A percentile compares a stretch with the other conserved stretches of the same genome.
phyloP scores from a whole-genome alignment of 2,797 vertebrate genomes.

The Diplodus puntazzo region DNA sequence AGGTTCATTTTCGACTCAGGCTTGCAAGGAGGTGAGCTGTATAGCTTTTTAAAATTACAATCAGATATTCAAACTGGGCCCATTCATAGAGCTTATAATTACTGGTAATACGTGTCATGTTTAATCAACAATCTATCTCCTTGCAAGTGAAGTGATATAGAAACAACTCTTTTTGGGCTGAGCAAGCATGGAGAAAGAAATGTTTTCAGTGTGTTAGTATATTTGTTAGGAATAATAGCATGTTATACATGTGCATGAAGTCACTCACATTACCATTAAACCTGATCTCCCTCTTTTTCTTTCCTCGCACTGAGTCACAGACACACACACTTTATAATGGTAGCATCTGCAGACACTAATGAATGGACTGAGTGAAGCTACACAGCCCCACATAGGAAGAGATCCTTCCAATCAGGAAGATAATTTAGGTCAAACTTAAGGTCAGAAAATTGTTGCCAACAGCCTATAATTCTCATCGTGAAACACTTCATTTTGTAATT shows the following conservation, averaged over 20 bases:
- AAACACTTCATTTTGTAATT: conserved; percentile 1
- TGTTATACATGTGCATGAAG: background rate
- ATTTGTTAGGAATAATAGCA: background rate
- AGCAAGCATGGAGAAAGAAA: no score
- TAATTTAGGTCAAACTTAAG: conserved; percentile 19
- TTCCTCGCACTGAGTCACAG: background rate
- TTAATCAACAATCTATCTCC: background rate
- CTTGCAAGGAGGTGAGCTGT: background rate
- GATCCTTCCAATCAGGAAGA: conserved; percentile 1
- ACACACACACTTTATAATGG: conserved; percentile 15
- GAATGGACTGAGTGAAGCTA: conserved; percentile 22
- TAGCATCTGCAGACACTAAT: conserved; percentile 39
- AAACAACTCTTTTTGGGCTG: background rate
- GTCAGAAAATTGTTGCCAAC: background rate
- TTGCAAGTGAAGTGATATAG: background rate
- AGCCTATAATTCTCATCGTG: background rate
- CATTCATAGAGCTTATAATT: background rate
- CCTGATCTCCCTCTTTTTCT: background rate
- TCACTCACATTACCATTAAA: background rate
- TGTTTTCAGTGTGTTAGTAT: background rate
- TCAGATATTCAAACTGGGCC: background rate
- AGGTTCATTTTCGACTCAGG: no score
- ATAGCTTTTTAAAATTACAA: background rate
- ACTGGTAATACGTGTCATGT: no score
- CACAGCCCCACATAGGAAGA: conserved; percentile 16